These are phyloP conservation scores for Sebastes reedi DNA, from an alignment of 2,797 vertebrate species.

Conservation along the genomic window DNA sequence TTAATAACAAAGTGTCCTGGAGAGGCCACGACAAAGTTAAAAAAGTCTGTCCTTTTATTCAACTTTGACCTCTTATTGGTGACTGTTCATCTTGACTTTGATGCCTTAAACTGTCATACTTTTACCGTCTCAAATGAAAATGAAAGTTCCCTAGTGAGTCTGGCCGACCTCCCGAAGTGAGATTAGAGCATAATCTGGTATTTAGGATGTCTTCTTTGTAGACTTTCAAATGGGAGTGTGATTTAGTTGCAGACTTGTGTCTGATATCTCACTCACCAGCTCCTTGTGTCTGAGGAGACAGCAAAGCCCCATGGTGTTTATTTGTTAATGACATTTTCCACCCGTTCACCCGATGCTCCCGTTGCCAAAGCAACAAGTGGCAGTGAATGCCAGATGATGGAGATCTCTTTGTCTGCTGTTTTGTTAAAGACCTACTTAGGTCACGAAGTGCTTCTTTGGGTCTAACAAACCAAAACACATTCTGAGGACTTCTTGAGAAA, in stretches of 20 bases:
- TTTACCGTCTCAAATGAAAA: background rate
- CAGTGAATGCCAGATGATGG: slow-evolving; percentile 23
- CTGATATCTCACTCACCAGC: background rate
- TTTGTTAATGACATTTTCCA: slow-evolving; percentile 60
- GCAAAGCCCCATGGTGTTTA: slow-evolving; percentile 31
- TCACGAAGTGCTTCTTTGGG: background rate
- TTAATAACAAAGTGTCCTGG: background rate
- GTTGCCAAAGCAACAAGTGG: slow-evolving; percentile 66
- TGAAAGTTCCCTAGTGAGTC: background rate
- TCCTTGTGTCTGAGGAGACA: slow-evolving; percentile 13
- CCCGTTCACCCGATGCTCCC: slow-evolving; percentile 31
- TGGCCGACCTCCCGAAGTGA: background rate
- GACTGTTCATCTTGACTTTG: background rate
- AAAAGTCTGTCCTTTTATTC: background rate
- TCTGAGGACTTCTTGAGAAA: background rate
- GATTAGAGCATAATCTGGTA: background rate
- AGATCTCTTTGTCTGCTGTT: slow-evolving; percentile 16
- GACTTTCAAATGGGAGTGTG: slow-evolving; percentile 12
- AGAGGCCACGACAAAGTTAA: background rate
- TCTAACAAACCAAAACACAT: background rate
- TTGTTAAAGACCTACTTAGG: slow-evolving; percentile 5
- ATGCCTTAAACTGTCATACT: background rate
- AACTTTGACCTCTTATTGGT: background rate
- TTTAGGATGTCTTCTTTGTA: slow-evolving; percentile 1
- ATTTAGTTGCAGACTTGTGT: slow-evolving; percentile 15